Conservation (phyloP, 2,113 vertebrate species). For the Elachura formosa region DNA sequence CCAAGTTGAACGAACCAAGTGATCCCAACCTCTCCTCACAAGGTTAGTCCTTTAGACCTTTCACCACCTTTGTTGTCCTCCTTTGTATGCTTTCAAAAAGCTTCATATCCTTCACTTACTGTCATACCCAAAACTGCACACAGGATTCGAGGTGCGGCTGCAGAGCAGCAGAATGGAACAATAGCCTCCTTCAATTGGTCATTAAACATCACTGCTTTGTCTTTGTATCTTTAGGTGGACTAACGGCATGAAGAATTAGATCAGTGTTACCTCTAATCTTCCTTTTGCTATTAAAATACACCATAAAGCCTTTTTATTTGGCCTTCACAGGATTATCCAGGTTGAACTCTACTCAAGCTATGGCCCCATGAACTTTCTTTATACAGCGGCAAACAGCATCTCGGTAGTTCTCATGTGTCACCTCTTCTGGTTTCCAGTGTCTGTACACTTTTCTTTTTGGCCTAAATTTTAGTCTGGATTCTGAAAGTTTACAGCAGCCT, state of each 20-base stretch:
- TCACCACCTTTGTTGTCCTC: not conserved
- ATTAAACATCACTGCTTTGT: not conserved
- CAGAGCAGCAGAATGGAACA: not conserved
- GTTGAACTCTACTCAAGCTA: not conserved
- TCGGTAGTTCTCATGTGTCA: not conserved
- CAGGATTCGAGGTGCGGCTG: fast-evolving
- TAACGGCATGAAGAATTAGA: not conserved
- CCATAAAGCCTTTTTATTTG: not conserved
- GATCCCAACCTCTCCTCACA: fast-evolving
- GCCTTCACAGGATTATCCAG: not conserved
- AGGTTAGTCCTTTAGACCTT: not conserved
- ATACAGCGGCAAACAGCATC: not conserved
- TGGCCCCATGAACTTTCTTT: not conserved
- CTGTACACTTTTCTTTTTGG: not conserved
- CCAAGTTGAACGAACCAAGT: fast-evolving
- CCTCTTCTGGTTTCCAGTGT: not conserved
- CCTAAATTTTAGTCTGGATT: not conserved
- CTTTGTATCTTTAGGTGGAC: not conserved
- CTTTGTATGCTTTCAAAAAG: not conserved
- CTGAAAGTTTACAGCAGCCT: not conserved
- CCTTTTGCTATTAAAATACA: not conserved
- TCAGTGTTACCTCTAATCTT: not conserved
- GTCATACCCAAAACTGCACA: fast-evolving
- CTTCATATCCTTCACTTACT: not conserved
- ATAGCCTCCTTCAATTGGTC: not conserved